Evolutionary conservation across 1,140 invertebrate genomes (phyloP), one percentile per base, ranked within the genome.

Genomic region (Anadara kagoshimensis): DNA sequence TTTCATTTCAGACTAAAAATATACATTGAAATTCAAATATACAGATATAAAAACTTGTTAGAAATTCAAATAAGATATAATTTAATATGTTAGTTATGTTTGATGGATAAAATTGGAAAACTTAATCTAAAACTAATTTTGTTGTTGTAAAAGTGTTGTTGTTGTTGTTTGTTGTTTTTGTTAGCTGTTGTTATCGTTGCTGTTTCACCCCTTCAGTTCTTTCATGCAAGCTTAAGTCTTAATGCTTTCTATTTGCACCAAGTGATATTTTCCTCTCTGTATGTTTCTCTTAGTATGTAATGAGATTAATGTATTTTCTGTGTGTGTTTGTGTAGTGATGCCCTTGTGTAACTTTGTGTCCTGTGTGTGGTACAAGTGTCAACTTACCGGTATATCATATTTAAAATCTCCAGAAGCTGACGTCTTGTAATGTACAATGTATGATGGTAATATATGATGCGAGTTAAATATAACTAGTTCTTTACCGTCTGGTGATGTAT

Each of bases 381-480:
- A 22, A 53, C 5, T 16, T 51, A 58, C 45, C 57, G 59, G 29
- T 72, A 63, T 54, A 22, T n/a, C 43, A 56, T 85, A 85, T 16
- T 68, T 71, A 69, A 85, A 85, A 22, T 83, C 79, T 20, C 43
- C 61, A 16, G 8, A 57, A 36, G 29, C 29, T 5, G 54, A 41
- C 14, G 64, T 44, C 11, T 66, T 66, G 49, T 83, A 86, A 69
- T 86, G 79, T 5, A 86, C 83, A 49, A 86, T 77, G 59, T 86
- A 86, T 16, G 69, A 75, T 4, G 84, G 84, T 14, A 84, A 62
- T 12, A 86, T 86, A 58, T 82, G 78, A 54, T 80, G 64, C 20
- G 71, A 66, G 64, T 83, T 79, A 68, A 86, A 86, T 18, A 86
- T 83, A 51, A 86, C 79, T 0, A 85, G 54, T 59, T 86, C 84